Evolutionary conservation across 1,140 invertebrate genomes (phyloP).

Genomic region (Nebria ingens): DNA sequence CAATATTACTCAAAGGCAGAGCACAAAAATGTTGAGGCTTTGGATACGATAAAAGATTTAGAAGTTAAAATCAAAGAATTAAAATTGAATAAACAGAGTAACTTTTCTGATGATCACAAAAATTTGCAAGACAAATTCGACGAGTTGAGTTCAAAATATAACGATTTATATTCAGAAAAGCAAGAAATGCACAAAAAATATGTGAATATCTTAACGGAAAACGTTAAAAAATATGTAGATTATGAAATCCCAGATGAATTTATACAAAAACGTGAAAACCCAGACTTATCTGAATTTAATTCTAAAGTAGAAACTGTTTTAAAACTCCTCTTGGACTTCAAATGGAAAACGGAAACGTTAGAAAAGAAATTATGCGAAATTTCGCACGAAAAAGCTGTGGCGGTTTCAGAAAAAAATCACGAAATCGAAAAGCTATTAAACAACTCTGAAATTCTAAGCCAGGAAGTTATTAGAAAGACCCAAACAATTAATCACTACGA

Average conservation of each 20-base stretch:
- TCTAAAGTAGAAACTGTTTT: slow-evolving; percentile 32
- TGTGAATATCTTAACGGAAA: slow-evolving; percentile 36
- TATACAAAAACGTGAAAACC: slow-evolving; percentile 24
- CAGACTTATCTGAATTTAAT: slow-evolving; percentile 19
- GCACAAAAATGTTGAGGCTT: too few species aligned
- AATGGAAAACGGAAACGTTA: slow-evolving; percentile 28
- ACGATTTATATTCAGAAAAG: slow-evolving; percentile 12
- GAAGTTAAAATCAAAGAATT: slow-evolving; percentile 15
- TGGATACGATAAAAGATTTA: not conserved
- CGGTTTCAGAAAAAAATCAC: slow-evolving; percentile 27
- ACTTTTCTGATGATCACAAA: slow-evolving; percentile 24
- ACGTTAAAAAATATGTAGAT: slow-evolving; percentile 39
- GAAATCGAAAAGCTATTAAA: slow-evolving; percentile 30
- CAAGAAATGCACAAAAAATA: slow-evolving; percentile 22
- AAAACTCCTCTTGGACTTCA: slow-evolving; percentile 29
- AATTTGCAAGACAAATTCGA: slow-evolving; percentile 13
- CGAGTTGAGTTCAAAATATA: slow-evolving; percentile 15
- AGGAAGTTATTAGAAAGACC: slow-evolving; percentile 26
- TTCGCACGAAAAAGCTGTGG: slow-evolving; percentile 26
- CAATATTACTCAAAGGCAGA: too few species aligned
- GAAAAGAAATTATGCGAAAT: slow-evolving; percentile 31
- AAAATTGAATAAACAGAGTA: slow-evolving; percentile 27
- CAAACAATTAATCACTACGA: slow-evolving; percentile 39
- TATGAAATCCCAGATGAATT: slow-evolving; percentile 37
- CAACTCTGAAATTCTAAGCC: slow-evolving; percentile 27